Evolutionary conservation across 1,140 invertebrate genomes (phyloP).

Genomic region (Caenorhabditis tropicalis): DNA sequence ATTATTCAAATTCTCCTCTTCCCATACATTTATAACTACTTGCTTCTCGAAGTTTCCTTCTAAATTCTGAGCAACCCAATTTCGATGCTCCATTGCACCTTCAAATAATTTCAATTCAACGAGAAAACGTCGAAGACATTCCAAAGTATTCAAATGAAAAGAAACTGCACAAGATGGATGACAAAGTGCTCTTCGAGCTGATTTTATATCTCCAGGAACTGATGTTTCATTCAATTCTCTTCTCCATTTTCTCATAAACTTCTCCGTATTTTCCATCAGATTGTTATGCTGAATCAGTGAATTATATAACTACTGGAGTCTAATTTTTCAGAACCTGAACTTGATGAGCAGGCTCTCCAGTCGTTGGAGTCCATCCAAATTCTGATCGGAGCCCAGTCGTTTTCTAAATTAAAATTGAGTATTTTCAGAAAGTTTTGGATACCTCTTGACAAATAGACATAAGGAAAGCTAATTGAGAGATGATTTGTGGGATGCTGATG

Average conservation of each 20-base stretch:
- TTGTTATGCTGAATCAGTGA: not conserved
- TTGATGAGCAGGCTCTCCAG: not conserved
- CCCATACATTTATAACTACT: not conserved
- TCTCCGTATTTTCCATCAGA: not conserved
- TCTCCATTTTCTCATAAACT: not conserved
- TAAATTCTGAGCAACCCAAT: not conserved
- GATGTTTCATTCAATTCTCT: not conserved
- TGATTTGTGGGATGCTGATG: not conserved
- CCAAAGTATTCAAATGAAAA: slow-evolving; percentile 11
- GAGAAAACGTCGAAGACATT: slow-evolving; percentile 10
- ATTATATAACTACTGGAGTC: not conserved
- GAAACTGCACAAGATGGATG: slow-evolving; percentile 11
- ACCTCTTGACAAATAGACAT: slow-evolving; percentile 12
- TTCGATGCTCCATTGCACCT: not conserved
- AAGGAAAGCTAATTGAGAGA: not conserved
- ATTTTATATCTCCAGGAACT: not conserved
- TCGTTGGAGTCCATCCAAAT: not conserved
- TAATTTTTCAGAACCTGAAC: not conserved
- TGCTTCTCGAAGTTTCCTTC: not conserved
- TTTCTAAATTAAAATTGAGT: not conserved
- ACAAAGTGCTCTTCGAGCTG: not conserved
- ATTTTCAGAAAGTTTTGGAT: too few species aligned
- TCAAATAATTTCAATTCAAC: not conserved
- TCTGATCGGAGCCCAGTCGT: not conserved
- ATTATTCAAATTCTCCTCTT: not conserved